phyloP scores from a whole-genome alignment of 2,113 vertebrate species.

The Oryzias woworae region DNA sequence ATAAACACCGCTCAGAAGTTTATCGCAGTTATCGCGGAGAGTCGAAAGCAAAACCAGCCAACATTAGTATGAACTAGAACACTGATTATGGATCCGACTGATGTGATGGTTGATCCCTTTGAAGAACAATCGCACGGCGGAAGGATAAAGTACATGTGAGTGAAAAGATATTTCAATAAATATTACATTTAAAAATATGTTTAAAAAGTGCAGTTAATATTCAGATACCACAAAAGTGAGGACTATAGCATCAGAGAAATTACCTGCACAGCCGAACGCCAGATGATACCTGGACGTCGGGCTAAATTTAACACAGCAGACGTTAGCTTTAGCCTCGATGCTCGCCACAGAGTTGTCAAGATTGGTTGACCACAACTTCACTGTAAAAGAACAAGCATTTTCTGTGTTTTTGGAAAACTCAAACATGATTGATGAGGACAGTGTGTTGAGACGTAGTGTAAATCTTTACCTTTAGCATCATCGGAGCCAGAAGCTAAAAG shows the following conservation, averaged over 20 bases:
- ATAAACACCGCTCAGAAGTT: no score
- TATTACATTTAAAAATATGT: no score
- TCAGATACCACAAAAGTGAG: not conserved
- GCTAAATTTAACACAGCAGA: conserved; percentile 99
- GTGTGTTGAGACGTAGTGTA: not conserved
- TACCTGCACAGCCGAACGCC: conserved; percentile 98
- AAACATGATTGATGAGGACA: not conserved
- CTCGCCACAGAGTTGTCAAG: conserved; percentile 98
- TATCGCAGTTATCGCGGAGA: no score
- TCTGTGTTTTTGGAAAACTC: not conserved
- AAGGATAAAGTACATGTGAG: no score
- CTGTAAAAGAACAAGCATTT: conserved; percentile 67
- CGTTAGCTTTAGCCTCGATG: conserved; percentile 97
- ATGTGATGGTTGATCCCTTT: no score
- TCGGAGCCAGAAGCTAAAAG: conserved; percentile 97
- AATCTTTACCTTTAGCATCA: conserved; percentile 93
- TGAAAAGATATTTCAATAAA: no score
- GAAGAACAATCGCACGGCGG: no score
- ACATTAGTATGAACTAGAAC: no score
- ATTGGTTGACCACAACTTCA: conserved; percentile 98
- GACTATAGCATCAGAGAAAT: conserved; percentile 20
- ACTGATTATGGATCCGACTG: no score
- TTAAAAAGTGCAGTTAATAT: no score
- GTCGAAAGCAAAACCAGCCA: no score
- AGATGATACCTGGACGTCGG: conserved; percentile 96